Base-by-base conservation (phyloP, 2,888 invertebrate species). In the Ophonus ardosiacus region DNA sequence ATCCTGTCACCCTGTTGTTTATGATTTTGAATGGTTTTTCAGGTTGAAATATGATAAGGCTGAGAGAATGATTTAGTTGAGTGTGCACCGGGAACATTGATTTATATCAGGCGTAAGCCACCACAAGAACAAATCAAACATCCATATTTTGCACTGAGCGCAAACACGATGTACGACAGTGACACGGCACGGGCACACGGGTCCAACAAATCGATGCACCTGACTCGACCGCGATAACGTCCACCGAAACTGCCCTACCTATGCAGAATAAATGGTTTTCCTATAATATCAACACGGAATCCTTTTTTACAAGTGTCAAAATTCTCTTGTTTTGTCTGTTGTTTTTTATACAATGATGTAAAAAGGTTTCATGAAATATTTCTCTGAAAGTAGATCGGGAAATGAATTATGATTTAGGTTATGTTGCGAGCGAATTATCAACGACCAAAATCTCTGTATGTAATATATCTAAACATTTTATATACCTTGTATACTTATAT, bases 61-160 rank as follows among this genome's bases (percentile, higher is more conserved):
- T 24, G 21, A 5, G 6, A 15, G 31, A 15, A 68, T 68, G 68
- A 68, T 68, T 68, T 68, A 68, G 68, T 24, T 31, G 68, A 68
- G 31, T 24, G n/a, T 38, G n/a, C 21, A 31, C n/a, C 68, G n/a
- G 68, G 24, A 17, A 17, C 63, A 63, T 63, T 68, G 81, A 81
- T 81, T 81, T 81, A 81, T 81, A 65, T 81, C 63, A 57, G 40
- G 63, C 43, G 63, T 17, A 78, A 56, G 57, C 56, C 61, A 81
- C 81, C 81, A 18, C 81, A 81, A 81, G 81, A 81, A 81, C 81
- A 81, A 81, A 81, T 81, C 81, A 81, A 81, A 65, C 81, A 81
- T 81, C 81, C 81, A 81, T 81, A 81, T 65, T 81, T 81, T 81
- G 81, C 51, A 81, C 10, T 68, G 40, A 15, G 61, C 24, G 81